Evolutionary conservation across 2,113 vertebrate species (phyloP), one percentile per base, ranked within the genome.

Genomic region (Anguilla japonica): DNA sequence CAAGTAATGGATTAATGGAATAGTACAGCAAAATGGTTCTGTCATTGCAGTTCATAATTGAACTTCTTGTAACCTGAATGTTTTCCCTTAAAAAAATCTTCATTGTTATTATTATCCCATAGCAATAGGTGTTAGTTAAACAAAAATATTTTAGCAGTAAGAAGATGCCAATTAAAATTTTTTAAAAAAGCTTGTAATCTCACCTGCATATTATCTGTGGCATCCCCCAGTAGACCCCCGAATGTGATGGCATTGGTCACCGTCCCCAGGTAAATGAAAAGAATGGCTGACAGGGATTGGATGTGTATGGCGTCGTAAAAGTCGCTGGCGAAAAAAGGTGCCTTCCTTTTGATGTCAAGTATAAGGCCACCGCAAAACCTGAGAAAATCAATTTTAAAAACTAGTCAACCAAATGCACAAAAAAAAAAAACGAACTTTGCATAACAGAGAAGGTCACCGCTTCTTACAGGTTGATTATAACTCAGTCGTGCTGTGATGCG

Each of bases 241-340:
- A 99, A 99, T 39, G 98, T 99, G 95, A 99, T 99, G 86, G 98
- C 98, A 0, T 99, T 99, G 53, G 98, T 99, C 87, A 99, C 98
- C 0, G 98, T 99, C 89, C 97, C 98, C 95, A 99, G 92, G 94
- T 99, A 99, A 90, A 99, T 99, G 90, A 99, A 99, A 89, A 99
- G 94, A 88, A 98, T 96, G 89, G 98, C 95, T 34, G 98, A 99
- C 87, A 99, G 96, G 34, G 98, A 97, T 92, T 99, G 98, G 90
- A 99, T 99, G 89, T 98, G 96, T 89, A 99, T 91, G 85, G 93
- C 98, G 0, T 99, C 98, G 0, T 97, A 98, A 95, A 99, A 98
- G 92, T 99, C 98, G 22, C 98, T 99, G 92, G 95, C 90, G 0
- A 99, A 98, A 93, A 97, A 99, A 0, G 98, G 98, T 40, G 91